Base-by-base conservation (phyloP, 2,888 invertebrate genomes). In the Orthosia incerta region DNA sequence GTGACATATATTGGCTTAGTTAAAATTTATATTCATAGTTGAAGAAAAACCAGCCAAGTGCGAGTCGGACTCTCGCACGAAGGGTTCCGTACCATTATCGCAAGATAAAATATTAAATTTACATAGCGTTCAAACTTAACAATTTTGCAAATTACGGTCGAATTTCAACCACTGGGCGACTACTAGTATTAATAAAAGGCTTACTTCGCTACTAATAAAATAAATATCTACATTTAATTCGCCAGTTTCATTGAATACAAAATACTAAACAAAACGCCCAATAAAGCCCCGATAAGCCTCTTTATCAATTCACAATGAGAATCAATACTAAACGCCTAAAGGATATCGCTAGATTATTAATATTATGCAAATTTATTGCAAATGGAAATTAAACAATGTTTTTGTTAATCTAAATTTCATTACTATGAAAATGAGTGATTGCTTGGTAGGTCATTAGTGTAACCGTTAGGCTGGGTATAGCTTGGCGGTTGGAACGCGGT, bases 351-450 rank as follows among this genome's bases (percentile, higher is more conserved):
- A 20, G 26, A 69, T 31, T 59, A 64, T 45, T 56, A 56, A 69
- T 67, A 16, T 12, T 45, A 67, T 61, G 61, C 56, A 74, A 84
- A 79, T 75, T 15, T 71, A 74, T 53, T 56, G 31, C 66, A 68
- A 82, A 83, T 78, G 74, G 23, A 77, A 83, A 79, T 77, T 81
- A 71, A 78, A 86, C 76, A 76, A 57, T 75, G 72, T 82, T 84
- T 74, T 65, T 57, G 67, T 79, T 82, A 83, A 86, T 82, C 77
- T 82, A 74, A 80, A 82, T 86, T 87, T 84, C 79, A 87, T 85
- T 82, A 79, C 61, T 64, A 76, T 75, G 74, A 81, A 79, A 84
- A 84, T 82, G 79, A 86, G 80, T 79, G 75, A 83, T 86, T 79
- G 64, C 75, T 76, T 62, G 65, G 31, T 13, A 48, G 65, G 82